These are phyloP conservation scores for Drosophila teissieri DNA, from an alignment of 1,140 invertebrate genomes.

Conservation along the genomic window DNA sequence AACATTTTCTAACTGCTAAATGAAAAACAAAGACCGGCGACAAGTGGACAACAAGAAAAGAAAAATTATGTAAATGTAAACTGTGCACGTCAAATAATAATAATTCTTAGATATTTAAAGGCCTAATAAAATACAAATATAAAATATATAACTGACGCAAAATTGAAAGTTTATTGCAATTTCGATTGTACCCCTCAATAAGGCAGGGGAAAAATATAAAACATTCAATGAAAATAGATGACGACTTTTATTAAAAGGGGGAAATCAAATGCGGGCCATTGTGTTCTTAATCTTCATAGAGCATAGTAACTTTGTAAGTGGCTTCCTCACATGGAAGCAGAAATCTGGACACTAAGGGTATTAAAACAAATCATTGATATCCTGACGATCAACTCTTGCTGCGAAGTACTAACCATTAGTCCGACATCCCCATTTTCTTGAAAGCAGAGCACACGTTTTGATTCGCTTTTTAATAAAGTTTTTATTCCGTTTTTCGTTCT, in stretches of 20 bases:
- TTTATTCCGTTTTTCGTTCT: slow-evolving; percentile 48
- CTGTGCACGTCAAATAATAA: slow-evolving; percentile 82
- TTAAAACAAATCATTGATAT: no score
- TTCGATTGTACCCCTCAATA: neutral
- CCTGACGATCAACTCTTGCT: no score
- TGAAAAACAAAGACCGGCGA: slow-evolving; percentile 16
- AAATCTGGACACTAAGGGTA: no score
- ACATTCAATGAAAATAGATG: neutral
- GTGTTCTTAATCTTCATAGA: no score
- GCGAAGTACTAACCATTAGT: no score
- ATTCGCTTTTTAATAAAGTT: slow-evolving; percentile 50
- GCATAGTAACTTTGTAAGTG: no score
- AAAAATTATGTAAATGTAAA: slow-evolving; percentile 81
- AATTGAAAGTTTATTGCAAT: neutral
- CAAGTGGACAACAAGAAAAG: slow-evolving; percentile 26
- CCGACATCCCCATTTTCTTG: no score
- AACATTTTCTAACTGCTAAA: slow-evolving; percentile 65
- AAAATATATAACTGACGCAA: slow-evolving; percentile 34
- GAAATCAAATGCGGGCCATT: no score
- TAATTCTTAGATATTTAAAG: slow-evolving; percentile 80
- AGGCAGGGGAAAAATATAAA: neutral
- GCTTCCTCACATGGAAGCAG: no score
- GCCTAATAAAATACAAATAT: slow-evolving; percentile 75
- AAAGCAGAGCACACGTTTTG: no score
- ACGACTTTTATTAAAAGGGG: no score